A percentile compares a stretch with the other conserved stretches of the same genome.
Conservation (phyloP, 2,888 invertebrate species). For the Microdon myrmicae region DNA sequence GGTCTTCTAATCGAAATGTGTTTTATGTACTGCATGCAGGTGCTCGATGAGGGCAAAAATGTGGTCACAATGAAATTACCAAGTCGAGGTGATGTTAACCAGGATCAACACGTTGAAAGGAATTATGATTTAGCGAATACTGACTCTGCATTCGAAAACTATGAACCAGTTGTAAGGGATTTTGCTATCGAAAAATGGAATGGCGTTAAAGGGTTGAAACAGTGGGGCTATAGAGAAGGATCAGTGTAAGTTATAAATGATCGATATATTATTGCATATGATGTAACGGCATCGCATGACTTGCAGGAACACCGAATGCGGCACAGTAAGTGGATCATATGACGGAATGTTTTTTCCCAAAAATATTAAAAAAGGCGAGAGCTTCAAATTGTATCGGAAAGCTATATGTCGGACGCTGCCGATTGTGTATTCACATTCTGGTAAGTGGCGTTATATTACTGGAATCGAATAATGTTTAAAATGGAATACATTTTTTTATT, state of each 20-base stretch:
- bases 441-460: too few relatives aligned
- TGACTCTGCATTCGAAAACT: constrained; percentile 64
- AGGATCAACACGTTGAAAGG: constrained; percentile 52
- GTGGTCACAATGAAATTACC: constrained; percentile 70
- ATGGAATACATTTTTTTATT: too few relatives aligned
- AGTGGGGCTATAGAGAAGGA: constrained; percentile 72
- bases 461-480: constrained; percentile 2
- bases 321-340: constrained; percentile 74
- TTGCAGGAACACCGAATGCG: constrained; percentile 72
- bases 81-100: constrained; percentile 59
- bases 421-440: constrained; percentile 67
- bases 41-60: constrained; percentile 74
- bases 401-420: constrained; percentile 80
- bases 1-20: neutral
- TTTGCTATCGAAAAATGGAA: constrained; percentile 75
- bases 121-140: constrained; percentile 58
- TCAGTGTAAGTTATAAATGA: constrained; percentile 56
- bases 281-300: constrained; percentile 29
- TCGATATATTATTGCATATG: neutral
- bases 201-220: constrained; percentile 72
- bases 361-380: constrained; percentile 69
- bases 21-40: constrained; percentile 61
- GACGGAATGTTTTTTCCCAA: constrained; percentile 80
- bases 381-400: constrained; percentile 75
- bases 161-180: constrained; percentile 57